These are phyloP conservation scores for Larimichthys crocea DNA, from an alignment of 2,113 vertebrate genomes.

Conservation along the genomic window DNA sequence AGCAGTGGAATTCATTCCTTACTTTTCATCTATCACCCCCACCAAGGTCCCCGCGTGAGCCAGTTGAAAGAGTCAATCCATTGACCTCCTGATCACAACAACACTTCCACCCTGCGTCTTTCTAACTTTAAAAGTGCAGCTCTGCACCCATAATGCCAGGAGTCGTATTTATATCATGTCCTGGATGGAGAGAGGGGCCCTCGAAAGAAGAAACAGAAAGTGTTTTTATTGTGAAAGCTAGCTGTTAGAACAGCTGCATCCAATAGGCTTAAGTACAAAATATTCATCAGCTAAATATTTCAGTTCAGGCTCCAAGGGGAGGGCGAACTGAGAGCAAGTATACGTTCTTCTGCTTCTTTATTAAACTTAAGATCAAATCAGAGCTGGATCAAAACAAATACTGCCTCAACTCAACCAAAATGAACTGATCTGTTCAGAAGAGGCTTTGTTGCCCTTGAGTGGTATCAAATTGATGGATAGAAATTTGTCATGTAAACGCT, in stretches of 20 bases:
- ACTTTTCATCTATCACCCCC: constrained; percentile 31
- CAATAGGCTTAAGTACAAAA: constrained; percentile 43
- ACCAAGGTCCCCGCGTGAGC: background rate
- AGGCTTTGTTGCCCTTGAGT: constrained; percentile 50
- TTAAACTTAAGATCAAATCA: constrained; percentile 17
- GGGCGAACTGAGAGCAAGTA: constrained; percentile 6
- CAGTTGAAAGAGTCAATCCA: constrained; percentile 10
- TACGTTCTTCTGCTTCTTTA: constrained; percentile 33
- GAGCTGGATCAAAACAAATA: constrained; percentile 13
- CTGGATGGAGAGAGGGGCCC: constrained; percentile 2
- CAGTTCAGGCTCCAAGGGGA: constrained; percentile 4
- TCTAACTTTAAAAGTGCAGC: constrained; percentile 27
- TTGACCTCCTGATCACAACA: constrained; percentile 36
- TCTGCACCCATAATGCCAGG: constrained; percentile 11
- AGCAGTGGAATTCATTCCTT: constrained; percentile 12
- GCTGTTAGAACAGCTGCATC: constrained; percentile 48
- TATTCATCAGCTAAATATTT: constrained; percentile 40
- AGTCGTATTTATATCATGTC: constrained; percentile 15
- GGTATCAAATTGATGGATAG: constrained; percentile 26
- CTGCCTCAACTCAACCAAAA: background rate
- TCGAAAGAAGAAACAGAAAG: constrained; percentile 14
- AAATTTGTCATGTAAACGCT: constrained; percentile 49
- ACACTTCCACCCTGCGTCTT: constrained; percentile 2
- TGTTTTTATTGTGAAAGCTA: constrained; percentile 35
- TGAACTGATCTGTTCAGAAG: constrained; percentile 4